Conservation (phyloP, 2,113 vertebrate species). For the Brienomyrus longianalis region DNA sequence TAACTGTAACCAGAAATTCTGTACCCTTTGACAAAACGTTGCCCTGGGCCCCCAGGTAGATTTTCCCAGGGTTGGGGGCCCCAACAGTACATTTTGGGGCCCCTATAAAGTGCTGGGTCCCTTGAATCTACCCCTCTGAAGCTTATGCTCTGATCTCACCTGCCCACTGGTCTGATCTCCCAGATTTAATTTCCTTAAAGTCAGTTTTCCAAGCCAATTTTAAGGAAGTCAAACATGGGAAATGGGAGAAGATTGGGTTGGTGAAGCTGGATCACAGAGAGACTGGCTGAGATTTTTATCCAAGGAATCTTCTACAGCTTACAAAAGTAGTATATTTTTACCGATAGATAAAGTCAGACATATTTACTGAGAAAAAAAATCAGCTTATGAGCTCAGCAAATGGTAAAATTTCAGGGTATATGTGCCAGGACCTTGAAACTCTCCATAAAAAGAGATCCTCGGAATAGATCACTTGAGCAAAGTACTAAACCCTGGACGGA, state of each 20-base stretch:
- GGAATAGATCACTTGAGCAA: not conserved
- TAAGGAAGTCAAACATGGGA: not conserved
- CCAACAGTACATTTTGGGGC: not conserved
- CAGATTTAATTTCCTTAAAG: not conserved
- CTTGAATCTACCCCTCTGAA: not conserved
- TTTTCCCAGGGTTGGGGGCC: not conserved
- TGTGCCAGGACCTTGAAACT: not conserved
- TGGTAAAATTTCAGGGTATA: not conserved
- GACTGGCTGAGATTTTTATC: not conserved
- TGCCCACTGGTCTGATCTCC: not conserved
- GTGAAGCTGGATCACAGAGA: not conserved
- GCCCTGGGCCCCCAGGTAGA: not conserved
- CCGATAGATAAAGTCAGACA: not conserved
- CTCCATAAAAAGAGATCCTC: not conserved
- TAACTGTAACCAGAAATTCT: not conserved
- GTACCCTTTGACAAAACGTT: not conserved
- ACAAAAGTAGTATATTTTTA: not conserved
- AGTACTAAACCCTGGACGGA: not conserved
- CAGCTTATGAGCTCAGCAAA: not conserved
- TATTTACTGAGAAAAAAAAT: not conserved
- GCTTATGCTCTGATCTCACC: not conserved
- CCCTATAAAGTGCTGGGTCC: not conserved
- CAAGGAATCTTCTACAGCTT: not conserved
- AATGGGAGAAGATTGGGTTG: not conserved
- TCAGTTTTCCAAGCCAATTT: not conserved